A percentile compares a stretch with the other conserved stretches of the same genome.
Evolutionary conservation across 2,797 vertebrate genomes (phyloP).

Genomic region (Phrynocephalus guinanensis): DNA sequence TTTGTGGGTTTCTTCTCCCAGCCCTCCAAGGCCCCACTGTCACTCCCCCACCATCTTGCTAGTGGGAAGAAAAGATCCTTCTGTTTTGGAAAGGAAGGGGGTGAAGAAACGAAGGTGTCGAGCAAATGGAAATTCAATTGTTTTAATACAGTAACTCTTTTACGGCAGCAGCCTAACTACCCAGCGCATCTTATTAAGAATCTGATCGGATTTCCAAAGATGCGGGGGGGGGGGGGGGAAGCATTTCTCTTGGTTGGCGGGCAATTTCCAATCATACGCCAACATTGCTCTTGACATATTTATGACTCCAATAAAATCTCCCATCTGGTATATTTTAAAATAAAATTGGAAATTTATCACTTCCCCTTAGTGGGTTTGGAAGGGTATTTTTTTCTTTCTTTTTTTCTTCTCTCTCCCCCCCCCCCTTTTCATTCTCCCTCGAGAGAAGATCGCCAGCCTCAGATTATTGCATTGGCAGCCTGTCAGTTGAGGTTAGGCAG

Average conservation of each 20-base stretch:
- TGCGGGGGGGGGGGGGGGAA: slow-evolving; percentile 61
- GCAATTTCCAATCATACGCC: slow-evolving; percentile 73
- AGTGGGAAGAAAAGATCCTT: slow-evolving; percentile 36
- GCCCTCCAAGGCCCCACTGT: not conserved
- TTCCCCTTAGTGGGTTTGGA: slow-evolving; percentile 74
- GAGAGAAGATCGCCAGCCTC: slow-evolving; percentile 75
- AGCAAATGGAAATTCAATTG: slow-evolving; percentile 77
- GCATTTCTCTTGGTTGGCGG: slow-evolving; percentile 68
- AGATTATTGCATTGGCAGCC: slow-evolving; percentile 71
- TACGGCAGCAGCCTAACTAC: slow-evolving; percentile 68
- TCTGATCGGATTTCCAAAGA: slow-evolving; percentile 79
- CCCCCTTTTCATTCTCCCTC: slow-evolving; percentile 54
- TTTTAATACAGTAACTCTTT: slow-evolving; percentile 76
- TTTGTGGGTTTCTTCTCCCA: not conserved
- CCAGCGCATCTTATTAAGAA: slow-evolving; percentile 76
- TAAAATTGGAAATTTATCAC: slow-evolving; percentile 84
- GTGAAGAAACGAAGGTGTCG: slow-evolving; percentile 62
- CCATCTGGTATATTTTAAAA: slow-evolving; percentile 85
- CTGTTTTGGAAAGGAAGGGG: slow-evolving; percentile 58
- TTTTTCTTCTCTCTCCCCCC: too few species aligned
- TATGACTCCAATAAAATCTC: slow-evolving; percentile 83
- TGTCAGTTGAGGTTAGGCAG: slow-evolving; percentile 70
- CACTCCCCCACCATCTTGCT: slow-evolving; percentile 62
- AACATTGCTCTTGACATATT: slow-evolving; percentile 82
- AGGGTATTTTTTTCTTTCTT: not conserved